These are phyloP conservation scores for Neolamprologus modestus DNA, from an alignment of 2,113 vertebrate genomes.

Conservation along the genomic window DNA sequence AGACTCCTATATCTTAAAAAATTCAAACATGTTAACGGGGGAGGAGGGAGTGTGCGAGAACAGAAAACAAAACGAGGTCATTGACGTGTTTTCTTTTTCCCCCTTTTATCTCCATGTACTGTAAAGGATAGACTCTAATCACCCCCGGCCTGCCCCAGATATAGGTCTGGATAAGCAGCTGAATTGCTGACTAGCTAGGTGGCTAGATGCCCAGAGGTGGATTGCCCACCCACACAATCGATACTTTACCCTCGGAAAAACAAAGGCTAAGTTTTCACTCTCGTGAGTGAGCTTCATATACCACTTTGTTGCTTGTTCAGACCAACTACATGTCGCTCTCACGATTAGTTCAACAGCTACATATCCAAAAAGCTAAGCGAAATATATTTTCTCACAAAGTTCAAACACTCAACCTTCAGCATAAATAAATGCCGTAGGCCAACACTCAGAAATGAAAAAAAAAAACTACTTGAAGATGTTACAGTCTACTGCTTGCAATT, in stretches of 20 bases:
- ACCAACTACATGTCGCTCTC: not conserved
- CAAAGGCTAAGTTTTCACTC: conserved; percentile 12
- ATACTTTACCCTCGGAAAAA: conserved; percentile 13
- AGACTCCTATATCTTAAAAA: not conserved
- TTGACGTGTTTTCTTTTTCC: not conserved
- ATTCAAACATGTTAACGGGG: not conserved
- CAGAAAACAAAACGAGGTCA: not conserved
- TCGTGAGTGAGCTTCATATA: not conserved
- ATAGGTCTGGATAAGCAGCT: not conserved
- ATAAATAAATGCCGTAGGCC: not conserved
- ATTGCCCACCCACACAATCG: conserved; percentile 32
- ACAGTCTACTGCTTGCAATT: not conserved
- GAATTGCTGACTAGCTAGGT: conserved; percentile 38
- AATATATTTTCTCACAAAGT: not conserved
- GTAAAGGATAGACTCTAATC: not conserved
- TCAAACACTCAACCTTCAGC: not conserved
- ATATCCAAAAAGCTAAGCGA: not conserved
- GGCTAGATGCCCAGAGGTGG: conserved; percentile 7
- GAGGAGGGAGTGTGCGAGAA: not conserved
- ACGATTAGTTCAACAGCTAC: not conserved
- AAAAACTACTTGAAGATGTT: not conserved
- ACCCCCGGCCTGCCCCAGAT: not conserved
- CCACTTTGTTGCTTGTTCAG: not conserved
- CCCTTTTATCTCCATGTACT: conserved; percentile 1
- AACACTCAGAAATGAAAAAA: not conserved